Base-by-base conservation (phyloP, 2,888 invertebrate genomes). In the Willowsia nigromaculata region DNA sequence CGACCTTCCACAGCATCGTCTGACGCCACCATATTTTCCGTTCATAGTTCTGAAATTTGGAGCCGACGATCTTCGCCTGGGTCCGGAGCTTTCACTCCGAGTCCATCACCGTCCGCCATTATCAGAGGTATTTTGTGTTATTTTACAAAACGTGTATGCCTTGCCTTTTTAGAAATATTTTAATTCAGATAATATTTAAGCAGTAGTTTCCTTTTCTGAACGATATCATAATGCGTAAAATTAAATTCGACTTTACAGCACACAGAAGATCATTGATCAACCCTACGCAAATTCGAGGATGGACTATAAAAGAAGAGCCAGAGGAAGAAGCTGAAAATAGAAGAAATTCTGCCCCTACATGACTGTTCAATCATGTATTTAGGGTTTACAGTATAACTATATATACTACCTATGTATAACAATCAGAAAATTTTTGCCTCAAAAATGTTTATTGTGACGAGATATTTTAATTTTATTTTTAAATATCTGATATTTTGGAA, bases 31-130 rank as follows among this genome's bases (percentile, higher is more conserved):
- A 87, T 87, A 62, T 87, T 81, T 56, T 81, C 87, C n/a, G 87
- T 87, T 3, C 87, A 87, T n/a, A 87, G 87, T 71, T 87, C 87
- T 22, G 87, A 87, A 71, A 68, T 87, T 71, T 87, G 87, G 87
- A 87, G 87, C 59, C 18, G 87, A 30, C 68, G 68, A 30, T 37
- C 68, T 15, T 43, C 76, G n/a, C n/a, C n/a, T n/a, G n/a, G n/a
- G n/a, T n/a, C n/a, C n/a, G n/a, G 68, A 37, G 18, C 68, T 68
- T 37, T 68, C 68, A 71, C 4, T 50, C 85, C 76, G 30, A 81
- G 81, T 43, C 81, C 62, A 1, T 81, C 81, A 37, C 53, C 59
- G 18, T 22, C 71, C 0, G 43, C 53, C n/a, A 22, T 37, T 22
- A 47, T 85, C 27, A 40, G 76, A 59, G 59, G 59, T 85, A n/a